These are phyloP conservation scores for Noctua janthina DNA, from an alignment of 2,888 invertebrate genomes.

Conservation along the genomic window DNA sequence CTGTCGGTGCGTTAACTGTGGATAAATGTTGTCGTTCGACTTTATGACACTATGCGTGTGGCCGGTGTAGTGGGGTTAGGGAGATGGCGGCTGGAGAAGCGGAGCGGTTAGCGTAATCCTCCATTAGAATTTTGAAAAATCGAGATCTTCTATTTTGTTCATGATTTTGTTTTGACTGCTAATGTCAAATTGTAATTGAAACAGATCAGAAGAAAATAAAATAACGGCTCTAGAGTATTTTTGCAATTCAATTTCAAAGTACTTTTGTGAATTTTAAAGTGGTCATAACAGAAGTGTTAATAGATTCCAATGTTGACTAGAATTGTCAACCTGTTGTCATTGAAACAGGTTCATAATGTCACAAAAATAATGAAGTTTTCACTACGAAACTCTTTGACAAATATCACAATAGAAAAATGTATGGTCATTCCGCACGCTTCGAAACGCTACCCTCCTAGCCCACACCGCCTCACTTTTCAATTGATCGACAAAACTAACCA, in stretches of 20 bases:
- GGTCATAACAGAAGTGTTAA: neutral
- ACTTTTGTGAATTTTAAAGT: neutral
- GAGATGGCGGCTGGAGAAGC: neutral
- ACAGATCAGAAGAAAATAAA: neutral
- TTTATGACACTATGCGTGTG: conserved; percentile 83
- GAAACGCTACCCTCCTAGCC: conserved; percentile 41
- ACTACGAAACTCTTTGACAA: neutral
- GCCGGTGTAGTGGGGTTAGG: conserved; percentile 71
- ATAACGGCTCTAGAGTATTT: neutral
- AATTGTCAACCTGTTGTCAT: neutral
- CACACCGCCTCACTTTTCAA: conserved; percentile 56
- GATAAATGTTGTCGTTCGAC: conserved; percentile 84
- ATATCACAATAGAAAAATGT: neutral
- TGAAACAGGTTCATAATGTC: neutral
- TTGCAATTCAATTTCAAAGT: neutral
- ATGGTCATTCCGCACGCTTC: too few relatives aligned
- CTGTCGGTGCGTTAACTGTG: conserved; percentile 71
- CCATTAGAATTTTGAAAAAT: neutral
- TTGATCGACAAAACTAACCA: conserved; percentile 62
- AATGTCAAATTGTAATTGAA: neutral
- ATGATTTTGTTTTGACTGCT: neutral
- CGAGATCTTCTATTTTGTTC: neutral
- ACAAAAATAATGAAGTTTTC: neutral
- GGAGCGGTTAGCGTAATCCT: conserved; percentile 12
- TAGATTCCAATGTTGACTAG: neutral